phyloP scores from a whole-genome alignment of 53 echinoderm and acorn worm species.

The Zoroaster sp. region DNA sequence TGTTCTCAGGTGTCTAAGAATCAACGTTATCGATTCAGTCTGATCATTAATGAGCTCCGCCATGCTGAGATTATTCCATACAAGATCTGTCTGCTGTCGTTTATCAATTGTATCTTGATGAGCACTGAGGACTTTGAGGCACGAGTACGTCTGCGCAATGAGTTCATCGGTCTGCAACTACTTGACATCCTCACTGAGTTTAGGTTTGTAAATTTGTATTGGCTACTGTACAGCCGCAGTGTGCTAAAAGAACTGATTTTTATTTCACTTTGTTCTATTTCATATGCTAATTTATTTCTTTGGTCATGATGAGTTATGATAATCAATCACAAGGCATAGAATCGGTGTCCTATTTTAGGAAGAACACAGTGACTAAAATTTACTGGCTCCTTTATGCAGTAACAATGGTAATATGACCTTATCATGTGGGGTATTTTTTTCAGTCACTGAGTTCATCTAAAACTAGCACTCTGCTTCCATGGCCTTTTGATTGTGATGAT shows the following conservation, averaged over 20 bases:
- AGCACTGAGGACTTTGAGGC: slow-evolving; percentile 91
- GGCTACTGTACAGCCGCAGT: neutral
- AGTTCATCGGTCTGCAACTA: slow-evolving; percentile 90
- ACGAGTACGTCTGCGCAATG: slow-evolving; percentile 79
- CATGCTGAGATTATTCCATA: slow-evolving; percentile 84
- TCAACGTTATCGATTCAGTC: slow-evolving; percentile 91
- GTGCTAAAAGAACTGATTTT: neutral
- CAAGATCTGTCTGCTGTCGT: slow-evolving; percentile 84
- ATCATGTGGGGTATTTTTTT: too few relatives aligned
- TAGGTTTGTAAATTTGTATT: slow-evolving; percentile 77
- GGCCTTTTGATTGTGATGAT: too few relatives aligned
- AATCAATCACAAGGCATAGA: too few relatives aligned
- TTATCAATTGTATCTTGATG: slow-evolving; percentile 91
- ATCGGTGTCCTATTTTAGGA: too few relatives aligned
- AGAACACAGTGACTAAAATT: too few relatives aligned
- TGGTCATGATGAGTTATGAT: too few relatives aligned
- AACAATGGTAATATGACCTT: too few relatives aligned
- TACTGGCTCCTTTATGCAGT: too few relatives aligned
- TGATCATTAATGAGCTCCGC: slow-evolving; percentile 94
- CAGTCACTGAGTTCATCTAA: too few relatives aligned
- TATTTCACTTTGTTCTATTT: too few relatives aligned
- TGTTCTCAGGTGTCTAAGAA: slow-evolving; percentile 70
- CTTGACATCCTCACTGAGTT: slow-evolving; percentile 78
- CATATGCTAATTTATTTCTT: too few relatives aligned
- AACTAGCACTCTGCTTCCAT: too few relatives aligned